Percentiles rank a stretch among this genome's conserved stretches.
Conservation (phyloP, 2,888 invertebrate species). For the Gerosis bhagava region DNA sequence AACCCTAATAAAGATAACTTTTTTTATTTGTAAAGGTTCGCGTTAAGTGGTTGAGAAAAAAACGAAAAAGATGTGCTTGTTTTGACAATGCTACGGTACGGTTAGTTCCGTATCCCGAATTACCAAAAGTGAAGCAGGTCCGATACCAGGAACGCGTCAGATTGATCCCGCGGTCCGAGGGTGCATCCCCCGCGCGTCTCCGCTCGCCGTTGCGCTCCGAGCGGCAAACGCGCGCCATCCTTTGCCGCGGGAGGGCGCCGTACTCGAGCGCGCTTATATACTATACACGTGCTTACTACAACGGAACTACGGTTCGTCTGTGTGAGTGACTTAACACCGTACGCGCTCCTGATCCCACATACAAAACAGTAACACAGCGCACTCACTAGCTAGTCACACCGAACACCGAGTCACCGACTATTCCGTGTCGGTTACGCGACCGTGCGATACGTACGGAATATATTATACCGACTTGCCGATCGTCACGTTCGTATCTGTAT, state of each 20-base stretch:
- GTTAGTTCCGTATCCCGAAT: no score
- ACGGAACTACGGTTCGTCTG: slow-evolving; percentile 37
- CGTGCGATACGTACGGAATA: slow-evolving; percentile 68
- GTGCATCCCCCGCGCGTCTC: slow-evolving; percentile 68
- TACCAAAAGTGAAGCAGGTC: slow-evolving; percentile 49
- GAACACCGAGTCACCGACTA: slow-evolving; percentile 34
- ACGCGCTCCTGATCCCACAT: no score
- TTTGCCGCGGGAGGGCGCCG: slow-evolving; percentile 74
- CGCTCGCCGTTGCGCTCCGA: slow-evolving; percentile 44
- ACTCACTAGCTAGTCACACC: no score
- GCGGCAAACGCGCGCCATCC: slow-evolving; percentile 73
- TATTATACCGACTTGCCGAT: slow-evolving; percentile 56
- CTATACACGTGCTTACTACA: slow-evolving; percentile 56
- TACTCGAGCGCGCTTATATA: slow-evolving; percentile 45
- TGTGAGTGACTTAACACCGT: slow-evolving; percentile 57
- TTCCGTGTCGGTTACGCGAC: slow-evolving; percentile 56
- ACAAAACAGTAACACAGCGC: no score
- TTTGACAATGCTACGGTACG: slow-evolving; percentile 48
- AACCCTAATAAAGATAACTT: no score
- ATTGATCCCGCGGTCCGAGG: slow-evolving; percentile 60
- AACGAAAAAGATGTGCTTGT: slow-evolving; percentile 3
- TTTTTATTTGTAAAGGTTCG: no score
- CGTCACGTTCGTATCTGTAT: slow-evolving; percentile 64
- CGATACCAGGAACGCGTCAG: slow-evolving; percentile 50
- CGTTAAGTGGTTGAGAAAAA: no score